Conservation (phyloP, 2,113 vertebrate species). For the Thalassoma bifasciatum region DNA sequence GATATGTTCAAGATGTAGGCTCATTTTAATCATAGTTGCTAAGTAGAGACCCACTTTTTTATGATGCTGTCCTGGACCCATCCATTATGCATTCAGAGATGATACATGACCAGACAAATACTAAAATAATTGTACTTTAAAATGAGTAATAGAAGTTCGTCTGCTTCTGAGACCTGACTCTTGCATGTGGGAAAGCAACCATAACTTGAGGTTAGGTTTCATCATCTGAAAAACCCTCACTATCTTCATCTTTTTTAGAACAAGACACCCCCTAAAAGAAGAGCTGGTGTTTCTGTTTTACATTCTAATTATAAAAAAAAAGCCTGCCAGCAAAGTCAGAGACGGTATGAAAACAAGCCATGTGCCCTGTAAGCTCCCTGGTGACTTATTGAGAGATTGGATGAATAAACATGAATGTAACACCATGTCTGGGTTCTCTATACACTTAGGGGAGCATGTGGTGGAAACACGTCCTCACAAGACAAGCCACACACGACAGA, state of each 20-base stretch:
- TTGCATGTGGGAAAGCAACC: not conserved
- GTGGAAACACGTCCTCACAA: not conserved
- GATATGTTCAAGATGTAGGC: not conserved
- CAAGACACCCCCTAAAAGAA: not conserved
- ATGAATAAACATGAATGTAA: conserved; percentile 51
- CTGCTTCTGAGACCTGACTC: not conserved
- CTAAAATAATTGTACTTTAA: too few species aligned
- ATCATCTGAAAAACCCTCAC: not conserved
- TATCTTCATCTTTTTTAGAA: not conserved
- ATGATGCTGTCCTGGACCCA: too few species aligned
- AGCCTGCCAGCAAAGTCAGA: conserved; percentile 17
- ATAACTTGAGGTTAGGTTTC: not conserved
- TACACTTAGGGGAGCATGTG: not conserved
- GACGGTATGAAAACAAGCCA: not conserved
- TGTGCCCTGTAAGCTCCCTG: conserved; percentile 36
- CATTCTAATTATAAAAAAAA: conserved; percentile 18
- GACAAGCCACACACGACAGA: not conserved
- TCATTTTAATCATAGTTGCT: too few species aligned
- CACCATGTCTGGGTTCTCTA: not conserved
- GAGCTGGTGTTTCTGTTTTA: not conserved
- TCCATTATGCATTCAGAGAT: too few species aligned
- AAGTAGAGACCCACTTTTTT: too few species aligned
- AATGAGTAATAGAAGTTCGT: not conserved
- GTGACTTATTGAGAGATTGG: conserved; percentile 18
- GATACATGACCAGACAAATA: too few species aligned